phyloP scores from a whole-genome alignment of 2,888 invertebrate genomes.

The Chirona hameri region DNA sequence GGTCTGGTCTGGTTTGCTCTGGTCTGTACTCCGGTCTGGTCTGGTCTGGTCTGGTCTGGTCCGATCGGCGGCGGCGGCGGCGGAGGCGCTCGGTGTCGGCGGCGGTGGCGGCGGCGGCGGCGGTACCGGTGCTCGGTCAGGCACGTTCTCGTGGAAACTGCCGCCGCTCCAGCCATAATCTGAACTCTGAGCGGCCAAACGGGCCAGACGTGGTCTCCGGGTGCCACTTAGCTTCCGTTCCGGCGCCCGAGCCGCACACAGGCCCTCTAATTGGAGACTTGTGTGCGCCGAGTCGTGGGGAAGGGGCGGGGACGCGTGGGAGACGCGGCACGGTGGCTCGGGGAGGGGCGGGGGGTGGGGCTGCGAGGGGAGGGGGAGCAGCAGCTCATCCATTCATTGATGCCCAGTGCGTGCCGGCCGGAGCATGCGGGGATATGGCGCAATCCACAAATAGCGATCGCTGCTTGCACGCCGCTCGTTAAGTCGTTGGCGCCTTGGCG shows the following conservation, averaged over 20 bases:
- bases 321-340: too few relatives aligned
- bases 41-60: too few relatives aligned
- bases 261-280: neutral
- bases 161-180: neutral
- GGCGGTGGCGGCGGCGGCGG: neutral
- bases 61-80: too few relatives aligned
- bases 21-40: too few relatives aligned
- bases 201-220: neutral
- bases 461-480: neutral
- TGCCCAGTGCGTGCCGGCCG: too few relatives aligned
- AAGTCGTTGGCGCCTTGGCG: neutral
- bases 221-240: neutral
- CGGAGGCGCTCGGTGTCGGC: neutral
- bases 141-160: neutral
- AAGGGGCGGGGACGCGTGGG: too few relatives aligned
- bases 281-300: neutral
- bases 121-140: neutral
- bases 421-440: neutral
- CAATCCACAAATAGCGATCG: neutral
- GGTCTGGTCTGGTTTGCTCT: too few relatives aligned
- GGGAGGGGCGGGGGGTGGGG: too few relatives aligned
- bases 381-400: too few relatives aligned
- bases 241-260: neutral
- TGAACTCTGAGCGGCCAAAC: neutral
- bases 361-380: too few relatives aligned